phyloP scores from a whole-genome alignment of 2,797 vertebrate genomes.

The Sphenopsis melanotis region DNA sequence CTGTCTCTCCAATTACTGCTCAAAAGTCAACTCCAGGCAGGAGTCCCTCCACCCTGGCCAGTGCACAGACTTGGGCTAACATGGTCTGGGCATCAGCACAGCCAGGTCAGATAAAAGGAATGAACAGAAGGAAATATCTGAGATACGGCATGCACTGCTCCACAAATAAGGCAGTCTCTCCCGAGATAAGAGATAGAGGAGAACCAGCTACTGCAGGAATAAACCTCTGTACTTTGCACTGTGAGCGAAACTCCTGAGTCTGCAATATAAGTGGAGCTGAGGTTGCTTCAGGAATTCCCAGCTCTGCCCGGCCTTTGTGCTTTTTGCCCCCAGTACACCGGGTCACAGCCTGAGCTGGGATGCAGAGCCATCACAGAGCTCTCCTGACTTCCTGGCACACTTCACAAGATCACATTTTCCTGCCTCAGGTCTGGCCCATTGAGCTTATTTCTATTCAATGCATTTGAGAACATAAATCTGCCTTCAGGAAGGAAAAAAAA shows the following conservation, averaged over 20 bases:
- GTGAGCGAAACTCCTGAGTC: not conserved
- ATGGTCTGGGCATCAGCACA: not conserved
- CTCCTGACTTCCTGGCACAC: not conserved
- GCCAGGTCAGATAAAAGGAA: not conserved
- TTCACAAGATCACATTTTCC: not conserved
- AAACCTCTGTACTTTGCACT: not conserved
- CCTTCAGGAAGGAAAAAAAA: not conserved
- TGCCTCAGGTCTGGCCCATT: conserved; percentile 4
- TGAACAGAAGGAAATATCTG: not conserved
- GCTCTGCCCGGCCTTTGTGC: not conserved
- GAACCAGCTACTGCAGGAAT: not conserved
- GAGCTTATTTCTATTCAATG: conserved; percentile 6
- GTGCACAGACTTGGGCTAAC: not conserved
- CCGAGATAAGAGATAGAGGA: rapidly evolving
- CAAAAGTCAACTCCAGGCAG: not conserved
- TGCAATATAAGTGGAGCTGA: not conserved
- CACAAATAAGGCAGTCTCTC: conserved; percentile 16
- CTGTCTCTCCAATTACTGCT: not conserved
- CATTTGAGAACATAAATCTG: conserved; percentile 29
- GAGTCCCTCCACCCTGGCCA: not conserved
- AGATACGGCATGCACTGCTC: not conserved
- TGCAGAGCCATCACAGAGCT: rapidly evolving
- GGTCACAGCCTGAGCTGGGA: not conserved
- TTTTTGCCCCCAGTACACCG: not conserved
- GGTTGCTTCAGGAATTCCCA: not conserved